Evolutionary conservation across 2,888 invertebrate species (phyloP).

Genomic region (Mamestra brassicae): DNA sequence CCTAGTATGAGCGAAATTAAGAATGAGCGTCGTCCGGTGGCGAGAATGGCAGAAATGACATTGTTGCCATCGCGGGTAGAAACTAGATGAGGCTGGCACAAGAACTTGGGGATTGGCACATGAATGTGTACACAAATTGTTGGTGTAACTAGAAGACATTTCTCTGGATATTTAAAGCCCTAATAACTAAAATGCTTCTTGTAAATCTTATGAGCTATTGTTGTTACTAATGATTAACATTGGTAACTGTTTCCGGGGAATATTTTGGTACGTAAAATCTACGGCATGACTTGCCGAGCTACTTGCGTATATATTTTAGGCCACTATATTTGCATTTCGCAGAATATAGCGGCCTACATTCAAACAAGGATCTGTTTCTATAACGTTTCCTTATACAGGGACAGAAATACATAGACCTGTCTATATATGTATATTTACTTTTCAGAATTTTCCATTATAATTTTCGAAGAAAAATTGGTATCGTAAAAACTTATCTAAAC

Average conservation of each 20-base stretch:
- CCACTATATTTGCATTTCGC: constrained; percentile 14
- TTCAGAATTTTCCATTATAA: no score
- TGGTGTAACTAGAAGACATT: no score
- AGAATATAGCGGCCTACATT: constrained; percentile 47
- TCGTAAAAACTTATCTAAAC: no score
- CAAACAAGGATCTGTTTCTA: constrained; percentile 34
- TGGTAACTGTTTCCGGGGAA: constrained; percentile 2
- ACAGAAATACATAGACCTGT: neutral
- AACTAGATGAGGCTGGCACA: no score
- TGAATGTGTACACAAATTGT: no score
- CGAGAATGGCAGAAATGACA: no score
- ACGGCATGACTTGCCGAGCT: neutral
- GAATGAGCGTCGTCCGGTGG: neutral
- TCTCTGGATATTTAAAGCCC: no score
- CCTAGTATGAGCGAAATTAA: neutral
- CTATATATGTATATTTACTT: no score
- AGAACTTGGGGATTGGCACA: no score
- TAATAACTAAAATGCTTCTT: no score
- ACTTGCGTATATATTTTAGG: constrained; percentile 24
- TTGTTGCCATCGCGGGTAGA: no score
- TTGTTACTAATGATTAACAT: constrained; percentile 12
- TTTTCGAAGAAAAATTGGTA: no score
- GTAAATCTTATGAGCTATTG: neutral
- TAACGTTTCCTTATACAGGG: neutral
- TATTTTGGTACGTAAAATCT: constrained; percentile 14